Base-by-base conservation (phyloP, 2,888 invertebrate genomes). In the Halictus ligatus region DNA sequence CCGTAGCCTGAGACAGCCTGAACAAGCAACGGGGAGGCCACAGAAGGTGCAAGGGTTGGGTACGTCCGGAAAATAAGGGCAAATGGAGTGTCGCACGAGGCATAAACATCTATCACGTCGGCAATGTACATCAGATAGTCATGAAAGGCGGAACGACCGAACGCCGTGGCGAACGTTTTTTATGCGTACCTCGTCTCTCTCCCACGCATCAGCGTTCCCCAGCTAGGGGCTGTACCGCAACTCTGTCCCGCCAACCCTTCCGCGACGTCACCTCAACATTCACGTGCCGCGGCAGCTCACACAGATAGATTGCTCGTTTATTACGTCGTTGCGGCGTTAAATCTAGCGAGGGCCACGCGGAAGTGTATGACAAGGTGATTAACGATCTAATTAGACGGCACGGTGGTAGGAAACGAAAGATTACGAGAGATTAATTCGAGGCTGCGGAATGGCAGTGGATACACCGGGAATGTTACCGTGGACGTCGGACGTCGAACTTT, bases 111-210 rank as follows among this genome's bases (percentile, higher is more conserved):
- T 83, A 80, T 88, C 90, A 88, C 81, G 81, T 78, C 60, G 83
- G 85, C 87, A 86, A 89, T 89, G 91, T 89, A 90, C 92, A 92
- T 92, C 91, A 91, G 92, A 91, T 92, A 91, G 91, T 93, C 92
- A 92, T 92, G 89, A 89, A 89, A 89, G 89, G 81, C 85, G 89
- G 84, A 89, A 89, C 89, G 89, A 88, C 83, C 89, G 78, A 87
- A 87, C 83, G 46, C 54, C 76, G 80, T 67, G 77, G 80, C 73
- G 83, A 84, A 79, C 81, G 80, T 89, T 89, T 89, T 69, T 89
- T 89, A 87, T 80, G 72, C 60, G 67, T 77, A 18, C 72, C 43
- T 29, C 50, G 60, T 15, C 69, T 48, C 25, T 46, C 71, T 25
- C 18, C 35, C n/a, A 35, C 58, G 29, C 74, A 35, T 18, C 35